Evolutionary conservation across 2,113 vertebrate species (phyloP).

Genomic region (Phrynosoma platyrhinos): DNA sequence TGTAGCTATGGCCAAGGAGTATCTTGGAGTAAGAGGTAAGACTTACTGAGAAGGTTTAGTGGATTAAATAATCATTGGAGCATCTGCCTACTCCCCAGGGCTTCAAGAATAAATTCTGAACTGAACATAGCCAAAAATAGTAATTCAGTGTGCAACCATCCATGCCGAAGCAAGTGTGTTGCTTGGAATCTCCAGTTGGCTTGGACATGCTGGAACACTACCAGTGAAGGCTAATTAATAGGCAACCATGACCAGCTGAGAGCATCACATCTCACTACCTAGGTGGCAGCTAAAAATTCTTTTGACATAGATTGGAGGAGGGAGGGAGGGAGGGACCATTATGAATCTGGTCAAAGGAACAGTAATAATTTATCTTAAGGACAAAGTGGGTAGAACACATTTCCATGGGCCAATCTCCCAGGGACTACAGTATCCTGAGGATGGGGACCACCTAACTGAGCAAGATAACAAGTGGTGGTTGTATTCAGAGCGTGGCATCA

Average conservation of each 20-base stretch:
- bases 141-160: not conserved
- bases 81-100: slow-evolving; percentile 41
- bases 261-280: not conserved
- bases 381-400: not conserved
- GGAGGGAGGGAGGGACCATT: not conserved
- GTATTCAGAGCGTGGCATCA: not conserved
- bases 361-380: not conserved
- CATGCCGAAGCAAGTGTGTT: not conserved
- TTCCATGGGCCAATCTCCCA: not conserved
- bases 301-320: not conserved
- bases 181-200: not conserved
- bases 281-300: not conserved
- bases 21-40: not conserved
- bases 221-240: not conserved
- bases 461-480: not conserved
- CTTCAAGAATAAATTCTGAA: slow-evolving; percentile 9
- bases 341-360: not conserved
- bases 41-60: not conserved
- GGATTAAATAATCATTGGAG: slow-evolving; percentile 42
- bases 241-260: not conserved
- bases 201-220: not conserved
- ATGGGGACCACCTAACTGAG: not conserved
- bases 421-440: not conserved
- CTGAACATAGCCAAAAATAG: not conserved
- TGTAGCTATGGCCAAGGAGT: slow-evolving; percentile 5